phyloP scores from a whole-genome alignment of 2,113 vertebrate genomes.

The Tragelaphus buxtoni region DNA sequence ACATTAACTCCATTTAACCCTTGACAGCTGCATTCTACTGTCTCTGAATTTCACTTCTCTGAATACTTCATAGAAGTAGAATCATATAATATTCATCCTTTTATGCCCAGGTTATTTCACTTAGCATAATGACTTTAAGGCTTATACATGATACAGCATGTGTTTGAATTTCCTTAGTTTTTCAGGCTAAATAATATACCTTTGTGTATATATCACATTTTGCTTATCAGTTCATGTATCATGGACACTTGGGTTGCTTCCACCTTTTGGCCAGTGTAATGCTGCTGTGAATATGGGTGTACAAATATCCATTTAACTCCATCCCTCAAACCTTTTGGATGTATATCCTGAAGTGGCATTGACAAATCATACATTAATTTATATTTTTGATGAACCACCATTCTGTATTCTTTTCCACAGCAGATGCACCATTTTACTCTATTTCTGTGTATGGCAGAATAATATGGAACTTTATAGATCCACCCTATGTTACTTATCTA shows the following conservation, averaged over 20 bases:
- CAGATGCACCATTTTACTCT: neutral
- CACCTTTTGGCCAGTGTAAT: neutral
- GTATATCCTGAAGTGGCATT: neutral
- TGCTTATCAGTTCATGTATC: neutral
- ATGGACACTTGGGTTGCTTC: neutral
- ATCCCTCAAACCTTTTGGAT: neutral
- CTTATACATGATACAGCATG: neutral
- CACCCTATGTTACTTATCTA: neutral
- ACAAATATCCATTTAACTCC: neutral
- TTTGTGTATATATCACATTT: neutral
- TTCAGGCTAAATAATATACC: neutral
- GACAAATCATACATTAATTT: neutral
- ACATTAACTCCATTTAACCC: neutral
- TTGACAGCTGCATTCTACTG: neutral
- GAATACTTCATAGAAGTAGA: neutral
- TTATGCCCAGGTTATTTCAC: neutral
- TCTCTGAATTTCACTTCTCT: neutral
- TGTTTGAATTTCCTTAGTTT: neutral
- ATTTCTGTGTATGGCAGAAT: neutral
- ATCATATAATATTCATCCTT: neutral
- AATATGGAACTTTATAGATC: neutral
- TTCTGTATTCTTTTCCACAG: neutral
- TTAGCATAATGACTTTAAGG: neutral
- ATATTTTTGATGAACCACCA: neutral
- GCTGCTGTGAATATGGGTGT: neutral